Percentiles rank a stretch among this genome's conserved stretches.
phyloP scores from a whole-genome alignment of 2,888 invertebrate species.

The Hymenopus coronatus region DNA sequence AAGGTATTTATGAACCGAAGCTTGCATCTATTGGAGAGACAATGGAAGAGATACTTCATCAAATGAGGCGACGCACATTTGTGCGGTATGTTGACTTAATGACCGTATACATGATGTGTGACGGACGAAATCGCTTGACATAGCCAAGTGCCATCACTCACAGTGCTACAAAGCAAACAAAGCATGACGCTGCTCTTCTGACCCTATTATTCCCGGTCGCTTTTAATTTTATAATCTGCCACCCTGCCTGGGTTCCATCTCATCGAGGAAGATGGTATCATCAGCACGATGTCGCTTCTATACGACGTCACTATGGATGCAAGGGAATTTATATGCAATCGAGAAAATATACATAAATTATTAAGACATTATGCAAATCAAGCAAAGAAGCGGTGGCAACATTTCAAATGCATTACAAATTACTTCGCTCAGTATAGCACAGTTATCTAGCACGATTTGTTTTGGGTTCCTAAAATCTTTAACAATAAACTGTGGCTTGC shows the following conservation, averaged over 20 bases:
- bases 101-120: background rate
- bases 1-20: background rate
- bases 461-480: no score
- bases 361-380: no score
- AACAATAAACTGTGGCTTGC: no score
- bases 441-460: no score
- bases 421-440: no score
- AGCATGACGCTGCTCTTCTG: background rate
- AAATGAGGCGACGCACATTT: background rate
- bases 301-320: no score
- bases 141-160: background rate
- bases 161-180: background rate
- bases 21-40: background rate
- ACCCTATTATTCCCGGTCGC: background rate
- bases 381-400: no score
- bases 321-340: no score
- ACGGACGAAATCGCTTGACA: background rate
- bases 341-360: no score
- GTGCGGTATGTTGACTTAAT: background rate
- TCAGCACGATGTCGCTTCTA: no score
- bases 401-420: no score
- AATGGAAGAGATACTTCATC: background rate
- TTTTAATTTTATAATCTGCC: background rate
- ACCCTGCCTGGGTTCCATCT: background rate
- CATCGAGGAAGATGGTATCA: background rate